These are phyloP conservation scores for Leucoptera coffeella DNA, from an alignment of 2,888 invertebrate species.

Conservation along the genomic window DNA sequence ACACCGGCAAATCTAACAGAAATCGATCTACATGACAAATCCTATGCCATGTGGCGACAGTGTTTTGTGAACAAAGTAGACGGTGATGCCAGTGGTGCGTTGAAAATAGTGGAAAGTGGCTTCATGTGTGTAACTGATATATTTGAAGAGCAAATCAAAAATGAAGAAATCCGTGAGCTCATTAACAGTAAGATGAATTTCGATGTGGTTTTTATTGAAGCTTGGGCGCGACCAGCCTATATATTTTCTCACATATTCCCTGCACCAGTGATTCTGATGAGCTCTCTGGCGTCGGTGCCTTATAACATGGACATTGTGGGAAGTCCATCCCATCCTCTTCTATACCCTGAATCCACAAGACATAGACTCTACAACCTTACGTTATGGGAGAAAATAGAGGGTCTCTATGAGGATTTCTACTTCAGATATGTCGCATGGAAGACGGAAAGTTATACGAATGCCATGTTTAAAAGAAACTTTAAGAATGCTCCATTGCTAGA, in stretches of 20 bases:
- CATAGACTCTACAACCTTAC: constrained; percentile 11
- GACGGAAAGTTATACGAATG: background rate
- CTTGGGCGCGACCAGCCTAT: constrained; percentile 10
- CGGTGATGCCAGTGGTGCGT: background rate
- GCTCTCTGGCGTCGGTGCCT: constrained; percentile 13
- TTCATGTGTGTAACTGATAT: background rate
- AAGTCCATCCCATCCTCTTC: constrained; percentile 11
- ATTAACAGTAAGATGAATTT: constrained; percentile 9
- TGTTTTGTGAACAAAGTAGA: background rate
- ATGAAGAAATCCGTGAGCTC: constrained; percentile 12
- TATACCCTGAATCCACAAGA: constrained; percentile 11
- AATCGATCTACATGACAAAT: background rate
- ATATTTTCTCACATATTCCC: constrained; percentile 14
- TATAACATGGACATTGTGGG: constrained; percentile 11
- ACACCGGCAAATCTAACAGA: background rate
- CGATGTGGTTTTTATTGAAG: constrained; percentile 18
- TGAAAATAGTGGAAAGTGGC: background rate
- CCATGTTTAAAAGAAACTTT: background rate
- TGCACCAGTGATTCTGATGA: constrained; percentile 18
- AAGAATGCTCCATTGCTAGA: background rate
- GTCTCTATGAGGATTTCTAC: constrained; percentile 8
- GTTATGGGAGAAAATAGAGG: constrained; percentile 12
- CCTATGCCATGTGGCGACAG: background rate
- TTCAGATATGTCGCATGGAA: background rate
- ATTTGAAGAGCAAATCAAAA: constrained; percentile 11